These are phyloP conservation scores for Rhodinocichla rosea DNA, from an alignment of 2,113 vertebrate genomes.

Conservation along the genomic window DNA sequence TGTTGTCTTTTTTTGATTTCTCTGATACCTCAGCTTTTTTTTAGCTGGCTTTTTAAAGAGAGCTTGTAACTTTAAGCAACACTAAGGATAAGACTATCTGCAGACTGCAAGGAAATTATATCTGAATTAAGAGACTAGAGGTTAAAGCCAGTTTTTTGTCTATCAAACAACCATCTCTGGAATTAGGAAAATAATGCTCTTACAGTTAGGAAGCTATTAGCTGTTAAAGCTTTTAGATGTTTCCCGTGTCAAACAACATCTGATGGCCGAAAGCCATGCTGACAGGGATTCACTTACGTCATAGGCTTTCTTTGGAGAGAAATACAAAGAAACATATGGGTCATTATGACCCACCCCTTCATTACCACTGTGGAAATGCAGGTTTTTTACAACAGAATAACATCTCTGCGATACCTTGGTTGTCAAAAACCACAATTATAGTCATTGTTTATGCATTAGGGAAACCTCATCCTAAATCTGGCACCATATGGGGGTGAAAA, in stretches of 20 bases:
- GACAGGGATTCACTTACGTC: conserved; percentile 24
- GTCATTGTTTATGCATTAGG: conserved; percentile 66
- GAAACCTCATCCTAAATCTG: conserved; percentile 65
- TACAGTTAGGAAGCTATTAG: neutral
- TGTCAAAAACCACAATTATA: conserved; percentile 60
- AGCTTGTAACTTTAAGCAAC: neutral
- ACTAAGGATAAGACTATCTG: neutral
- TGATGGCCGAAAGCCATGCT: neutral
- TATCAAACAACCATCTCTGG: conserved; percentile 1
- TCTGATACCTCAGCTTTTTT: neutral
- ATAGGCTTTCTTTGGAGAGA: neutral
- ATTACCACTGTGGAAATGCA: conserved; percentile 13
- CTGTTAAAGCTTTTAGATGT: conserved; percentile 15
- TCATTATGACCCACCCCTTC: neutral
- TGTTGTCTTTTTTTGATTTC: neutral
- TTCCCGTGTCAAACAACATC: conserved; percentile 9
- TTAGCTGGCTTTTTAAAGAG: neutral
- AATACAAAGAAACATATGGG: conserved; percentile 18
- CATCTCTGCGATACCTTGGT: conserved; percentile 46
- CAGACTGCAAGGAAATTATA: neutral
- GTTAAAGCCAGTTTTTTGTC: conserved; percentile 13
- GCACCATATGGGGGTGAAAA: conserved; percentile 57
- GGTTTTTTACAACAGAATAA: conserved; percentile 15
- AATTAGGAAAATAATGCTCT: conserved; percentile 28
- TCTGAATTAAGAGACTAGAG: neutral